Conservation (phyloP, 2,888 invertebrate genomes). For the Resseliella maxima region DNA sequence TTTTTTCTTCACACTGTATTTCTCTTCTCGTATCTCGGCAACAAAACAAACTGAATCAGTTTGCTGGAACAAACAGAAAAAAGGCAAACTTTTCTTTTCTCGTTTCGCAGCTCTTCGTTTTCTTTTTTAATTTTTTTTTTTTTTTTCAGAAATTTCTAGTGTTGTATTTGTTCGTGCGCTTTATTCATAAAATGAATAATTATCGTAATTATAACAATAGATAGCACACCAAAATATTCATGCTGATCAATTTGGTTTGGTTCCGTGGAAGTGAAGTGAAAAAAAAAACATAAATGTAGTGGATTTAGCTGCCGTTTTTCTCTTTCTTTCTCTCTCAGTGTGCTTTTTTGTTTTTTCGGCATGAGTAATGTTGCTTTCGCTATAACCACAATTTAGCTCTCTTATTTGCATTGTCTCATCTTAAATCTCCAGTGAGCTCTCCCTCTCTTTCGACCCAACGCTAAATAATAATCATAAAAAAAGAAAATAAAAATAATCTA, state of each 20-base stretch:
- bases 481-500: background rate
- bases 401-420: background rate
- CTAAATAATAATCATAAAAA: background rate
- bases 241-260: background rate
- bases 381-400: background rate
- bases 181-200: conserved; percentile 30
- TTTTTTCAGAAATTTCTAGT: background rate
- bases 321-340: too few species aligned
- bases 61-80: background rate
- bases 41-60: background rate
- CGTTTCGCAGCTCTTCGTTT: background rate
- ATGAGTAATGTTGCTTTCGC: background rate
- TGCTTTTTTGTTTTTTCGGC: background rate
- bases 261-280: conserved; percentile 1
- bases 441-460: background rate
- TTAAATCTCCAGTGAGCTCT: background rate
- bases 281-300: background rate
- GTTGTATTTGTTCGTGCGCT: background rate
- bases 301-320: too few species aligned
- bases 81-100: conserved; percentile 32
- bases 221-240: conserved; percentile 1
- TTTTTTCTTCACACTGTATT: background rate
- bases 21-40: background rate
- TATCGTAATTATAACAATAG: conserved; percentile 30
- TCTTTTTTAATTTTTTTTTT: background rate